Evolutionary conservation across 1,140 invertebrate species (phyloP).

Genomic region (Cyclina sinensis): DNA sequence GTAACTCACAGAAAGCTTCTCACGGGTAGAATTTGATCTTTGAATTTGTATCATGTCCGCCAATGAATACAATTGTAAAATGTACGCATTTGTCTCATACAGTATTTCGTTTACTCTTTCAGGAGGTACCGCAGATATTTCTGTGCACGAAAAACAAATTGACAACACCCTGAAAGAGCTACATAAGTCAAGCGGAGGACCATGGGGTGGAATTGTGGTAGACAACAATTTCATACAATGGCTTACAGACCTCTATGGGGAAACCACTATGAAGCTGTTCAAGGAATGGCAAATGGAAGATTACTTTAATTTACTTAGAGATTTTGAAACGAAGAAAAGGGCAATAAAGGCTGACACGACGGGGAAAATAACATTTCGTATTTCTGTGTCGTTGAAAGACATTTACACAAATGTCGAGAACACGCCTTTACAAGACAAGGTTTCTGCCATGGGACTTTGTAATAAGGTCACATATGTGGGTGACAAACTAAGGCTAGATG

Average conservation of each 20-base stretch:
- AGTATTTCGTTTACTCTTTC: background rate
- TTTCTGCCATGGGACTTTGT: background rate
- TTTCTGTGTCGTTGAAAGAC: slow-evolving; percentile 10
- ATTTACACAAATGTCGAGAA: background rate
- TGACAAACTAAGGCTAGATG: slow-evolving; percentile 18
- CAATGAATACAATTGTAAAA: too few species aligned
- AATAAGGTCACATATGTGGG: background rate
- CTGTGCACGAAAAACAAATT: slow-evolving; percentile 5
- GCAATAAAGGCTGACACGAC: background rate
- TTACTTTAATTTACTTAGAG: slow-evolving; percentile 32
- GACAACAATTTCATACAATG: slow-evolving; percentile 32
- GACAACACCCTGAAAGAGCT: slow-evolving; percentile 24
- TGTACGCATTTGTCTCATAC: too few species aligned
- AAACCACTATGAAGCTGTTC: background rate
- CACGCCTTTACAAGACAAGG: background rate
- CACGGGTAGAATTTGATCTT: too few species aligned
- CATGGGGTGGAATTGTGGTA: slow-evolving; percentile 38
- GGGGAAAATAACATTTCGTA: slow-evolving; percentile 6
- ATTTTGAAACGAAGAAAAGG: slow-evolving; percentile 50
- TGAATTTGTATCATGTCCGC: too few species aligned
- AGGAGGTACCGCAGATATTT: slow-evolving; percentile 49
- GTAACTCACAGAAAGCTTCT: too few species aligned
- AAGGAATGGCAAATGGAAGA: background rate
- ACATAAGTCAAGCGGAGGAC: slow-evolving; percentile 22
- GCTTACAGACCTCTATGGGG: background rate